phyloP scores from a whole-genome alignment of 2,113 vertebrate genomes.

The Athene noctua region DNA sequence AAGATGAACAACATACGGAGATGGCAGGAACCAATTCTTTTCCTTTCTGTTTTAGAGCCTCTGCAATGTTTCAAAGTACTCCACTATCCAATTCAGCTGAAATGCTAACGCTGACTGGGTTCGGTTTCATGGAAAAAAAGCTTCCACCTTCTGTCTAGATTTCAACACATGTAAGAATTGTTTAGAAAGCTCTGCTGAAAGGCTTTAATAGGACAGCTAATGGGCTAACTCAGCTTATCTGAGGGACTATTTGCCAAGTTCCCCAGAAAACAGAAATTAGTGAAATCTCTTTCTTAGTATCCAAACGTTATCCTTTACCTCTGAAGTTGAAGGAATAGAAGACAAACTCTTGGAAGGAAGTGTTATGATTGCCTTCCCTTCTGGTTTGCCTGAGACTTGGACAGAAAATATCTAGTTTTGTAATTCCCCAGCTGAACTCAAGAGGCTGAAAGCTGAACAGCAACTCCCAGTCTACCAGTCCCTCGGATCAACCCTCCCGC shows the following conservation, averaged over 20 bases:
- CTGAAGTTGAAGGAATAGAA: neutral
- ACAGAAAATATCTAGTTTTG: neutral
- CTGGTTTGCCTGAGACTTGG: neutral
- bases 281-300: neutral
- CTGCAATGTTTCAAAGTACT: neutral
- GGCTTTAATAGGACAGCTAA: neutral
- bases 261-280: neutral
- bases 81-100: neutral
- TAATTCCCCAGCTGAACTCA: neutral
- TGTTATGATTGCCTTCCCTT: neutral
- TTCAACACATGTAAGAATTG: slow-evolving; percentile 12
- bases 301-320: neutral
- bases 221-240: neutral
- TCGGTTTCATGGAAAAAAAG: neutral
- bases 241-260: neutral
- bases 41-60: neutral
- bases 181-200: slow-evolving; percentile 20
- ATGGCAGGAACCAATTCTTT: neutral
- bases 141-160: neutral
- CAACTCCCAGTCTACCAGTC: neutral
- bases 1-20: neutral
- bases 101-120: neutral
- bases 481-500: neutral
- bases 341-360: neutral
- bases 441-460: neutral